Percentiles rank a stretch among this genome's conserved stretches.
Conservation (phyloP, 2,888 invertebrate genomes). For the Baronia brevicornis region DNA sequence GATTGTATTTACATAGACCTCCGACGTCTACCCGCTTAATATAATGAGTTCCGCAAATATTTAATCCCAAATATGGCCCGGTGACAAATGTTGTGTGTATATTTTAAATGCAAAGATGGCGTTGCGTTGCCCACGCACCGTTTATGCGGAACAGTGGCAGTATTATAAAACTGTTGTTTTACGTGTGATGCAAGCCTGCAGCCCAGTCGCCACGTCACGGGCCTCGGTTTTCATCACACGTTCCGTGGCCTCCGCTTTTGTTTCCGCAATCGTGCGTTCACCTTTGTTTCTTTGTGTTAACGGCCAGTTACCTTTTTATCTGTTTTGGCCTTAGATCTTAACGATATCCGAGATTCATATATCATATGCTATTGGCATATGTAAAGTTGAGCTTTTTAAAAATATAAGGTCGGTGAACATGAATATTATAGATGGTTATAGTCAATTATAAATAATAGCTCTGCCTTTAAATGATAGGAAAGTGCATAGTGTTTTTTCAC, state of each 20-base stretch:
- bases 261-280: constrained; percentile 67
- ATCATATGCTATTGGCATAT: no score
- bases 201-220: constrained; percentile 35
- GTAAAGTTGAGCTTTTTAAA: no score
- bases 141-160: no score
- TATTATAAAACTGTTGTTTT: no score
- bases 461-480: no score
- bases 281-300: constrained; percentile 35
- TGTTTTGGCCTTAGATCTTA: constrained; percentile 11
- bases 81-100: no score
- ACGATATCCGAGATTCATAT: constrained; percentile 3
- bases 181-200: constrained; percentile 16
- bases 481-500: no score
- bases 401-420: no score
- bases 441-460: no score
- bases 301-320: constrained; percentile 17
- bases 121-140: no score
- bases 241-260: constrained; percentile 41
- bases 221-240: constrained; percentile 48
- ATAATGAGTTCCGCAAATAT: constrained; percentile 42
- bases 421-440: no score
- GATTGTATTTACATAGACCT: constrained; percentile 30
- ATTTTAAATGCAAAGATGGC: no score
- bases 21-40: constrained; percentile 27
- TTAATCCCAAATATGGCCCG: constrained; percentile 11